Base-by-base conservation (phyloP, 1,140 invertebrate genomes). In the Homarus americanus region DNA sequence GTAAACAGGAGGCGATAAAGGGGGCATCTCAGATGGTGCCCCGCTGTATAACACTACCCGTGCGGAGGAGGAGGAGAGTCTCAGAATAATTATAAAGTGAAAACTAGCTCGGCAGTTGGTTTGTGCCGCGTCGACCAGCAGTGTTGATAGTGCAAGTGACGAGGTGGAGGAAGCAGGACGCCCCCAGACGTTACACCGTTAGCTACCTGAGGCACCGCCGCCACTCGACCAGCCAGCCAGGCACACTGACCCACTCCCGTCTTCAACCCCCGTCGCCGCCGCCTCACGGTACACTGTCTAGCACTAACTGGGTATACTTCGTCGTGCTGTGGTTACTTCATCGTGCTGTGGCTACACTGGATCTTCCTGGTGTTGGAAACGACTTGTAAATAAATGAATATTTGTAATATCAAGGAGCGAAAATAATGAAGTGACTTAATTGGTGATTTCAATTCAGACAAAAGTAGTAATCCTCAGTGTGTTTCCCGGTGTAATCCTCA, bases 181-280 rank as follows among this genome's bases (percentile, higher is more conserved):
- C 40, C 41, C 40, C 0, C 9, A 58, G 36, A 49, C 44, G 44
- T 24, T 24, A n/a, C 15, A 53, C 28, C 32, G 49, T 44, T 40
- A 80, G 38, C 10, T 4, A 80, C 40, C 41, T 17, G 38, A 63
- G 63, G 69, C 66, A 28, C 36, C 20, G n/a, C n/a, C n/a, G n/a
- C n/a, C n/a, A n/a, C n/a, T n/a, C n/a, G n/a, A n/a, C n/a, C n/a
- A n/a, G n/a, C n/a, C n/a, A n/a, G n/a, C n/a, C n/a, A n/a, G n/a
- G n/a, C n/a, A n/a, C n/a, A n/a, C 82, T 84, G 66, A 72, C 82
- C 82, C 28, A 84, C 63, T 83, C 63, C 82, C 34, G 53, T 63
- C 20, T 17, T 15, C 58, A n/a, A 24, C 49, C 5, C 40, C 40
- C n/a, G n/a, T n/a, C n/a, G 12, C 40, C 12, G 2, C 40, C 76